Evolutionary conservation across 2,888 invertebrate genomes (phyloP).

Genomic region (Aporophyla nigra): DNA sequence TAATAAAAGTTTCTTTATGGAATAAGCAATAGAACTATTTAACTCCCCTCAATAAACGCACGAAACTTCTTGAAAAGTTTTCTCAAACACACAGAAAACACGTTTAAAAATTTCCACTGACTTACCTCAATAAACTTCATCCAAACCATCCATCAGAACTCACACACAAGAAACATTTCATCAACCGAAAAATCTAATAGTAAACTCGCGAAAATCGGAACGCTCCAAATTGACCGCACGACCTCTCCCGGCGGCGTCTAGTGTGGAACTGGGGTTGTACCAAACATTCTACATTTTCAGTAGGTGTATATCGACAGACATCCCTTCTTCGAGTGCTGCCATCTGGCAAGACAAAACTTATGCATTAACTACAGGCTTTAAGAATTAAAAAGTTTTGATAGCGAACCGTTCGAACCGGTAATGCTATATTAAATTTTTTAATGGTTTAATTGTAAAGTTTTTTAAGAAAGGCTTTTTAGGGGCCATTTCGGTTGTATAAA

Average conservation of each 20-base stretch:
- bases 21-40: not conserved
- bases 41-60: not conserved
- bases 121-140: constrained; percentile 62
- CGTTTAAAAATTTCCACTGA: not conserved
- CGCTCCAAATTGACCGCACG: constrained; percentile 55
- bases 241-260: constrained; percentile 59
- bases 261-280: constrained; percentile 67
- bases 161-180: constrained; percentile 62
- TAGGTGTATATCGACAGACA: constrained; percentile 68
- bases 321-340: constrained; percentile 66
- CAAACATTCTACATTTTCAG: constrained; percentile 54
- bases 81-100: not conserved
- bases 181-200: constrained; percentile 42
- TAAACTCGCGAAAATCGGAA: constrained; percentile 57
- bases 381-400: constrained; percentile 71
- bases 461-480: constrained; percentile 17
- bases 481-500: constrained; percentile 32
- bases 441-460: constrained; percentile 62
- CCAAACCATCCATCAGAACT: constrained; percentile 56
- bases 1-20: not conserved
- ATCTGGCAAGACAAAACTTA: constrained; percentile 77
- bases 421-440: constrained; percentile 60
- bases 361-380: constrained; percentile 71
- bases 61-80: constrained; percentile 41
- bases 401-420: constrained; percentile 61